Evolutionary conservation across 2,797 vertebrate species (phyloP).

Genomic region (Artibeus jamaicensis): DNA sequence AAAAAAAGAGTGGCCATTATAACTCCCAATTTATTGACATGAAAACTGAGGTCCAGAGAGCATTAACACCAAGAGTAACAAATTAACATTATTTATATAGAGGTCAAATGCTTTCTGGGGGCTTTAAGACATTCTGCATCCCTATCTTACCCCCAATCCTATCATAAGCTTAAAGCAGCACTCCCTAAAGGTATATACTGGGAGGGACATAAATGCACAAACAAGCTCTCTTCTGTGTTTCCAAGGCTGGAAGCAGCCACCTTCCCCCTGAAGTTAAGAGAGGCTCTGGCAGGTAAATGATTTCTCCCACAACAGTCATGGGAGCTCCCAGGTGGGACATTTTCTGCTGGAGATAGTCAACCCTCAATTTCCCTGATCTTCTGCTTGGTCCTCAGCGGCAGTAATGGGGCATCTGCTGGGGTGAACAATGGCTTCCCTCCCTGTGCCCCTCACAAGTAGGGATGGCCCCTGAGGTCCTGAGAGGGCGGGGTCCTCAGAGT

Average conservation of each 20-base stretch:
- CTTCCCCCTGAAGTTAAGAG: neutral
- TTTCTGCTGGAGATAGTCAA: neutral
- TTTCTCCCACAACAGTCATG: neutral
- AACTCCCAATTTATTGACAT: neutral
- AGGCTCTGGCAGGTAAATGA: neutral
- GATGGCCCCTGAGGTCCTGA: neutral
- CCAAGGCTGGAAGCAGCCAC: neutral
- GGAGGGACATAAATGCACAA: neutral
- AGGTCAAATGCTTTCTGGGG: neutral
- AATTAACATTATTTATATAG: neutral
- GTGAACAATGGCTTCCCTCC: neutral
- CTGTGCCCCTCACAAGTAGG: neutral
- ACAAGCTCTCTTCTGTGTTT: neutral
- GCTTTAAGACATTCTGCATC: neutral
- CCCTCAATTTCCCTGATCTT: neutral
- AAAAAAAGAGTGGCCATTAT: neutral
- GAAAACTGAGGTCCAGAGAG: neutral
- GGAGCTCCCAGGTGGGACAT: neutral
- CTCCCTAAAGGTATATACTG: neutral
- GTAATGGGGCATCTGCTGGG: neutral
- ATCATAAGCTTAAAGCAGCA: neutral
- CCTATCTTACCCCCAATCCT: neutral
- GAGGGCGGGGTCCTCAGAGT: neutral
- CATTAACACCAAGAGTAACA: neutral
- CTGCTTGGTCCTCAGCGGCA: neutral